Evolutionary conservation across 2,888 invertebrate genomes (phyloP).

Genomic region (Cartodere bifasciata): DNA sequence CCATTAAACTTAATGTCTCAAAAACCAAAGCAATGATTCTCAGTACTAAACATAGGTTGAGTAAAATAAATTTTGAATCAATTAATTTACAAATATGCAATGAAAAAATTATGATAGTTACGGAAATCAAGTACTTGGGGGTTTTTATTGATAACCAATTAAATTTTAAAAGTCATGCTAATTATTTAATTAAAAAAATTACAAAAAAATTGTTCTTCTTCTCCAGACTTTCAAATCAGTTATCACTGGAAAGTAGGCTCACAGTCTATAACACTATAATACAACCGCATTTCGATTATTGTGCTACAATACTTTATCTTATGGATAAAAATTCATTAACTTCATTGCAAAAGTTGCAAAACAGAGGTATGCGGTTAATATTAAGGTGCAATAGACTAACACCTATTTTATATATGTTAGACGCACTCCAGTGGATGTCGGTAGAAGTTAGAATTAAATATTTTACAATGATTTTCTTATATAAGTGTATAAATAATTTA

Average conservation of each 20-base stretch:
- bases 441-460: too few species aligned
- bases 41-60: too few species aligned
- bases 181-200: too few species aligned
- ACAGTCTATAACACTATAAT: constrained; percentile 2
- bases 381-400: background rate
- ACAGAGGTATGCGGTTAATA: background rate
- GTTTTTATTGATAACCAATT: too few species aligned
- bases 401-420: constrained; percentile 1
- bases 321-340: background rate
- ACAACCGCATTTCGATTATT: constrained; percentile 2
- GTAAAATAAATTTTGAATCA: too few species aligned
- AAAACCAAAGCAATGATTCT: constrained; percentile 4
- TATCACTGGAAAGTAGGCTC: background rate
- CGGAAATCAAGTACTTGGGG: too few species aligned
- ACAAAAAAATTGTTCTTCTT: too few species aligned
- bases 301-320: background rate
- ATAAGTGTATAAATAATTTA: too few species aligned
- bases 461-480: too few species aligned
- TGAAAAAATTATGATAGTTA: too few species aligned
- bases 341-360: background rate
- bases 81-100: too few species aligned
- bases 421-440: background rate
- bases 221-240: background rate
- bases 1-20: background rate
- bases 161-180: too few species aligned